These are phyloP conservation scores for Nemoura dubitans DNA, from an alignment of 2,888 invertebrate genomes.

Conservation along the genomic window DNA sequence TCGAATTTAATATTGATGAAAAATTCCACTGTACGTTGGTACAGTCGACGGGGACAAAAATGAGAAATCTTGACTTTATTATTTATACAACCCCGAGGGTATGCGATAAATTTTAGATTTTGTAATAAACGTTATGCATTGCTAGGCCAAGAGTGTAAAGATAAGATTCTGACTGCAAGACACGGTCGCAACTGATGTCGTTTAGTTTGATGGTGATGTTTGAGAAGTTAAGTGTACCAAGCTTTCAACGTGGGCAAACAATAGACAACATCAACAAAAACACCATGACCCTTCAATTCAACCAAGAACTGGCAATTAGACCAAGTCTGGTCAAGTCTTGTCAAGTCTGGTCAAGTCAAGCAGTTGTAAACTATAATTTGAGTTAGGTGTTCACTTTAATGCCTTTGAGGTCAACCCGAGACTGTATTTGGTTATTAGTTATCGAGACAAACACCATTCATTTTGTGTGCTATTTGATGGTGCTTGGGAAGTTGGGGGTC, in stretches of 20 bases:
- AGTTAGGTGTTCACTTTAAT: not conserved
- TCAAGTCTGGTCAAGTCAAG: not conserved
- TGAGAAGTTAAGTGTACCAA: not conserved
- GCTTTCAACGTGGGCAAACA: not conserved
- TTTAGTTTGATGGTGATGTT: not conserved
- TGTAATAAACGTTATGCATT: conserved; percentile 12
- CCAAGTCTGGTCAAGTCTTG: not conserved
- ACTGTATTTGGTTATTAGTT: not conserved
- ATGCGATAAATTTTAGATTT: not conserved
- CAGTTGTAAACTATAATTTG: not conserved
- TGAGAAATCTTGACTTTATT: conserved; percentile 15
- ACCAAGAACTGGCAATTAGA: not conserved
- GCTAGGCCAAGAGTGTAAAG: not conserved
- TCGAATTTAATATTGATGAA: conserved; percentile 29
- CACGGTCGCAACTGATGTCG: not conserved
- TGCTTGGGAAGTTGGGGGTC: no score
- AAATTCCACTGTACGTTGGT: not conserved
- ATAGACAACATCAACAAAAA: not conserved
- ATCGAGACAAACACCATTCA: not conserved
- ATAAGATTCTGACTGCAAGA: not conserved
- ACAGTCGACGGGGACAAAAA: conserved; percentile 4
- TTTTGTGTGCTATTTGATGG: not conserved
- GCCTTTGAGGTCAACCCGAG: not conserved
- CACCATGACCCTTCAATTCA: not conserved
- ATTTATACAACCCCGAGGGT: not conserved